Evolutionary conservation across 2,113 vertebrate species (phyloP).

Genomic region (Rhinoptilus africanus): DNA sequence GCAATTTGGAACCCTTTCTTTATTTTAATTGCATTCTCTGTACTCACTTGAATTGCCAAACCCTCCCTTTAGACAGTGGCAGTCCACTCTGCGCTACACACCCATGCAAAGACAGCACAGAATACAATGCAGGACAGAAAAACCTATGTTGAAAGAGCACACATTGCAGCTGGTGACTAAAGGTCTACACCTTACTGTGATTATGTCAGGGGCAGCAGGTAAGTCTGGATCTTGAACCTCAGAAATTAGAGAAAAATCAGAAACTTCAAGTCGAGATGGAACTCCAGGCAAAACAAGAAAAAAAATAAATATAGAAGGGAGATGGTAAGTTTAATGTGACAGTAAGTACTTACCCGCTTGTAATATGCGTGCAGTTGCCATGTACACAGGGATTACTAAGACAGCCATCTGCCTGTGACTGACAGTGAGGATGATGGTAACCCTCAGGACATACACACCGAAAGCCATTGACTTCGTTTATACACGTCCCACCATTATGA

Average conservation of each 20-base stretch:
- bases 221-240: neutral
- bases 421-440: conserved; percentile 85
- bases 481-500: conserved; percentile 86
- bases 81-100: neutral
- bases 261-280: neutral
- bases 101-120: neutral
- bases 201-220: neutral
- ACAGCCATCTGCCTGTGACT: conserved; percentile 86
- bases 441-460: conserved; percentile 84
- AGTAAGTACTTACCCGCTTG: conserved; percentile 73
- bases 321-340: neutral
- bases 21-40: neutral
- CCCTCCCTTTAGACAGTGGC: neutral
- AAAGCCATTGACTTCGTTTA: conserved; percentile 85
- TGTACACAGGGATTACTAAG: conserved; percentile 83
- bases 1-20: neutral
- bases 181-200: neutral
- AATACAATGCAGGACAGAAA: neutral
- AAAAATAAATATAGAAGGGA: fast-evolving
- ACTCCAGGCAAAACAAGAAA: neutral
- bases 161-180: neutral
- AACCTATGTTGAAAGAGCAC: neutral
- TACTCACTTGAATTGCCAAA: neutral
- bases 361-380: conserved; percentile 83
- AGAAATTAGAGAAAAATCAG: neutral